Percentiles rank a stretch among this genome's conserved stretches.
phyloP scores from a whole-genome alignment of 1,140 invertebrate genomes.

The Rhyzopertha dominica region DNA sequence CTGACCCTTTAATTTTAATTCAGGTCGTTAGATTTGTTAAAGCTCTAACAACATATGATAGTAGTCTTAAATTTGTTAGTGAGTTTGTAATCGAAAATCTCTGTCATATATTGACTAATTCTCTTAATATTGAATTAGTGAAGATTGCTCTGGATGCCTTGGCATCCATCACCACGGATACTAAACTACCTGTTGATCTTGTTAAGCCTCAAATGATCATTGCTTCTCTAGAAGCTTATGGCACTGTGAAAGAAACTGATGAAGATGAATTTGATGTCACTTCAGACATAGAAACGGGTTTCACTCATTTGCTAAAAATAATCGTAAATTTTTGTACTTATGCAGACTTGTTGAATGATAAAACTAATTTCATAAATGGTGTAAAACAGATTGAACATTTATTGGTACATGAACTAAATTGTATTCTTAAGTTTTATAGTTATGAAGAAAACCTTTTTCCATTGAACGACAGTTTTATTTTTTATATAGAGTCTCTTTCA shows the following conservation, averaged over 20 bases:
- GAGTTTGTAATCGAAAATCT: slow-evolving; percentile 51
- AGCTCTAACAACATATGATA: slow-evolving; percentile 47
- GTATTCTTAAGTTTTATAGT: slow-evolving; percentile 4
- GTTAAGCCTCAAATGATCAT: slow-evolving; percentile 16
- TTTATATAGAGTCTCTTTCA: slow-evolving; percentile 15
- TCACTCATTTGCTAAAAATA: slow-evolving; percentile 11
- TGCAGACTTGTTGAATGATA: not conserved
- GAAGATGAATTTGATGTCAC: no score
- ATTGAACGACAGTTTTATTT: slow-evolving; percentile 2
- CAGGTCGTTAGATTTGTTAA: slow-evolving; percentile 63
- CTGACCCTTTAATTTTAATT: slow-evolving; percentile 59
- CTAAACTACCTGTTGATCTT: slow-evolving; percentile 14
- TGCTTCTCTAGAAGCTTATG: slow-evolving; percentile 10
- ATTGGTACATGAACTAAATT: not conserved
- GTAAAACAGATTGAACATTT: not conserved
- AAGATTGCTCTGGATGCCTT: slow-evolving; percentile 43
- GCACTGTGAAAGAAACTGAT: not conserved
- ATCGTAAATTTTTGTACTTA: slow-evolving; percentile 12
- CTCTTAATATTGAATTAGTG: slow-evolving; percentile 56
- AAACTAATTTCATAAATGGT: not conserved
- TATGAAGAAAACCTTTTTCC: slow-evolving; percentile 2
- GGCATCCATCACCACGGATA: slow-evolving; percentile 19
- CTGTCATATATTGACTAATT: slow-evolving; percentile 60
- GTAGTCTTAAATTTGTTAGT: slow-evolving; percentile 46
- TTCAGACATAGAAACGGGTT: not conserved